Conservation (phyloP, 2,888 invertebrate genomes). For the Oscheius myriophilus region DNA sequence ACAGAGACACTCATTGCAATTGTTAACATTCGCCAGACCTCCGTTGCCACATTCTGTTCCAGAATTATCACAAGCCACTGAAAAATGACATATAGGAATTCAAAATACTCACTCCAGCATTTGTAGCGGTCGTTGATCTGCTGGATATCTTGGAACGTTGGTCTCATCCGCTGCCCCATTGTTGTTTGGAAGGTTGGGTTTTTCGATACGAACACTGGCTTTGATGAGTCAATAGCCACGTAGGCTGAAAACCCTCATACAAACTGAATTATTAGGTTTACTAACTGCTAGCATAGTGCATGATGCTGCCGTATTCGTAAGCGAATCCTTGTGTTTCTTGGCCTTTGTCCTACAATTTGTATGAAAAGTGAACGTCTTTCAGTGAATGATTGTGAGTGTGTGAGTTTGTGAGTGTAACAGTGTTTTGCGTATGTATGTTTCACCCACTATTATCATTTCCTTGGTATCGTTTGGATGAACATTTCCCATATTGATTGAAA, state of each 20-base stretch:
- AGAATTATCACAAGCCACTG: background rate
- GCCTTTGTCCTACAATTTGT: background rate
- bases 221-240: constrained; percentile 28
- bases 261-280: no score
- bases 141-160: constrained; percentile 48
- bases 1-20: constrained; percentile 11
- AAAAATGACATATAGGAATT: no score
- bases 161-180: constrained; percentile 52
- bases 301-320: constrained; percentile 55
- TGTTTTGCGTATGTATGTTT: no score
- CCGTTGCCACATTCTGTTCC: constrained; percentile 5
- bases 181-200: constrained; percentile 38
- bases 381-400: no score
- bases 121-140: constrained; percentile 49
- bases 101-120: constrained; percentile 36
- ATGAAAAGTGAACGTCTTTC: constrained; percentile 8
- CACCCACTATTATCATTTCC: no score
- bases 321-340: constrained; percentile 24
- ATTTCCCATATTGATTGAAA: constrained; percentile 36
- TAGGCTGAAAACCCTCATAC: no score
- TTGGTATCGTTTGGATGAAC: constrained; percentile 7
- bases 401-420: no score
- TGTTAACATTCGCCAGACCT: constrained; percentile 8
- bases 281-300: constrained; percentile 45
- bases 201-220: constrained; percentile 43